Conservation (phyloP, 2,113 vertebrate genomes). For the Haliaeetus leucogaster region DNA sequence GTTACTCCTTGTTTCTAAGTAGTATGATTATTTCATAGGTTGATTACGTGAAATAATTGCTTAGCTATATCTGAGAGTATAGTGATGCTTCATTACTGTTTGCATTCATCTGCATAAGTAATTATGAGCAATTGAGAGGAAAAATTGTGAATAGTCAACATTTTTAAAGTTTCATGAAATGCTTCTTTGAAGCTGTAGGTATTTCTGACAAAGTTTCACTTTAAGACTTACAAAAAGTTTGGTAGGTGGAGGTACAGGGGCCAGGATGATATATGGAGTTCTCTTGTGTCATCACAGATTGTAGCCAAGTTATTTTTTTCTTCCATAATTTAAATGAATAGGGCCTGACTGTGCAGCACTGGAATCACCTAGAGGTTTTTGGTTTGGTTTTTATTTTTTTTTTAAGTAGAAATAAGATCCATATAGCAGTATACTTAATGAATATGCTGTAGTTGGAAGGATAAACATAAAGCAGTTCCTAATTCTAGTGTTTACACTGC, state of each 20-base stretch:
- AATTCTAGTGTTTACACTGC: not conserved
- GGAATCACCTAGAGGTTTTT: not conserved
- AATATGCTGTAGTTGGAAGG: not conserved
- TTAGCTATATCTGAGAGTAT: not conserved
- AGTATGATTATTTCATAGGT: not conserved
- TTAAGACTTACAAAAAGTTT: not conserved
- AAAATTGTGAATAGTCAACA: not conserved
- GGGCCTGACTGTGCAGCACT: not conserved
- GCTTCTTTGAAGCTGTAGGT: not conserved
- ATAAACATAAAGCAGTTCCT: not conserved
- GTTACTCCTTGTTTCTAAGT: not conserved
- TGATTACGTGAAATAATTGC: not conserved
- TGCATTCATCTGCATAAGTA: not conserved
- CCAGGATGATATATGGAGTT: not conserved
- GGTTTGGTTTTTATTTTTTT: not conserved
- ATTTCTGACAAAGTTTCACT: not conserved
- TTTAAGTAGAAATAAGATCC: not conserved
- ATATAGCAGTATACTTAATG: not conserved
- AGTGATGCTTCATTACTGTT: not conserved
- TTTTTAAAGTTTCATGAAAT: not conserved
- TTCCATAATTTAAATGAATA: not conserved
- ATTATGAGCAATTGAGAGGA: not conserved
- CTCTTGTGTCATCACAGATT: not conserved
- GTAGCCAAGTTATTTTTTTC: not conserved
- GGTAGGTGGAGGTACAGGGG: not conserved